Conservation (phyloP, 2,797 vertebrate genomes). For the Neopelma chrysocephalum region DNA sequence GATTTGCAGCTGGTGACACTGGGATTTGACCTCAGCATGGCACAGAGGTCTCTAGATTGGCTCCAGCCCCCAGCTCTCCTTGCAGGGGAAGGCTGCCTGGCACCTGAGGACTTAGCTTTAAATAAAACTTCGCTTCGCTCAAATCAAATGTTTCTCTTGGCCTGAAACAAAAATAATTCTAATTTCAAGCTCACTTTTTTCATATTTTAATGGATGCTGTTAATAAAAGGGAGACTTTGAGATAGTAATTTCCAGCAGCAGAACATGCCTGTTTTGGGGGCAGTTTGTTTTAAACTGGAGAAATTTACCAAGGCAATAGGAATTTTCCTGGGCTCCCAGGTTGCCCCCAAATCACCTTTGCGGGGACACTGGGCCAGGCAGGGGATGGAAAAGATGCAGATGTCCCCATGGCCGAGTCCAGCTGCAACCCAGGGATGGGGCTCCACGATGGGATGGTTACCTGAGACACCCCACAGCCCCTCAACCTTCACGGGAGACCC, state of each 20-base stretch:
- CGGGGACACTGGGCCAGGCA: not conserved
- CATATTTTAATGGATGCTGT: not conserved
- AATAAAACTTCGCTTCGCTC: not conserved
- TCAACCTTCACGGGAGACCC: not conserved
- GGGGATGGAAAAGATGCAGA: not conserved
- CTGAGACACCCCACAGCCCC: not conserved
- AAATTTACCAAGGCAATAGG: not conserved
- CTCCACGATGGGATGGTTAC: accelerated
- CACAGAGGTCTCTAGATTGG: not conserved
- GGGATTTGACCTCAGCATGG: not conserved
- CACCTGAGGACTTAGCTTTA: not conserved
- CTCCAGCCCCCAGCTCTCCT: not conserved
- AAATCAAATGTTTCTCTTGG: not conserved
- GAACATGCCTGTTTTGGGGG: constrained; percentile 30
- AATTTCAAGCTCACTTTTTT: not conserved
- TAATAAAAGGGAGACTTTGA: constrained; percentile 17
- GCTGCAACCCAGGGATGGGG: not conserved
- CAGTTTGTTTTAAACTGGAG: not conserved
- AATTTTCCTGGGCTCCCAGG: not conserved
- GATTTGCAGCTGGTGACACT: accelerated
- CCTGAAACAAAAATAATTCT: not conserved
- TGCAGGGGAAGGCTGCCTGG: not conserved
- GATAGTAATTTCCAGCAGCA: not conserved
- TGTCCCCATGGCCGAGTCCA: accelerated
- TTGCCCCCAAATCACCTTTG: not conserved